These are phyloP conservation scores for Xestobium rufovillosum DNA, from an alignment of 2,888 invertebrate genomes.

Conservation along the genomic window DNA sequence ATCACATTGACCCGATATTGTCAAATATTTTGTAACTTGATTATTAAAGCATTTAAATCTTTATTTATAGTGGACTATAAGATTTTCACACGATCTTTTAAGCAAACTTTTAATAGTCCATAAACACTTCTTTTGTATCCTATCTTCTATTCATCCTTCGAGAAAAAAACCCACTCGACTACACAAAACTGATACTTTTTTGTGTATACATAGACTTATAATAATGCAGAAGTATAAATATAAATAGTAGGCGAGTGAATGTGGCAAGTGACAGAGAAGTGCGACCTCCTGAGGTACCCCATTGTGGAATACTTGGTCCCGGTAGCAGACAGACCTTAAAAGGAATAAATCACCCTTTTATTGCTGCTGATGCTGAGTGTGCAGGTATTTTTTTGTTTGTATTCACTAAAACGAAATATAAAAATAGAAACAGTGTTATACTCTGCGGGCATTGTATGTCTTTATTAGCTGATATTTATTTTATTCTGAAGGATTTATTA, in stretches of 20 bases:
- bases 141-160: conserved; percentile 25
- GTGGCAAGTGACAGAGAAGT: conserved; percentile 38
- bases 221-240: conserved; percentile 34
- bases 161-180: conserved; percentile 24
- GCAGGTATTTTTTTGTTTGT: too few species aligned
- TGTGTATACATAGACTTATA: conserved; percentile 31
- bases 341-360: conserved; percentile 37
- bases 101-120: too few species aligned
- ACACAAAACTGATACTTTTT: conserved; percentile 34
- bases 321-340: conserved; percentile 31
- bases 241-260: conserved; percentile 37
- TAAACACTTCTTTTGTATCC: conserved; percentile 25
- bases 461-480: too few species aligned
- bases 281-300: conserved; percentile 31
- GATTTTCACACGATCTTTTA: too few species aligned
- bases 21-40: too few species aligned
- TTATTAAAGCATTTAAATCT: too few species aligned
- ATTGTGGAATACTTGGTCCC: conserved; percentile 30
- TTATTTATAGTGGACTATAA: too few species aligned
- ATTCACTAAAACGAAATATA: too few species aligned
- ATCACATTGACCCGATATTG: too few species aligned
- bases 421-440: too few species aligned
- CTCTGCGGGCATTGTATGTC: too few species aligned
- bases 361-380: conserved; percentile 26
- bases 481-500: too few species aligned